Base-by-base conservation (phyloP, 2,113 vertebrate genomes). In the Ascaphus truei region DNA sequence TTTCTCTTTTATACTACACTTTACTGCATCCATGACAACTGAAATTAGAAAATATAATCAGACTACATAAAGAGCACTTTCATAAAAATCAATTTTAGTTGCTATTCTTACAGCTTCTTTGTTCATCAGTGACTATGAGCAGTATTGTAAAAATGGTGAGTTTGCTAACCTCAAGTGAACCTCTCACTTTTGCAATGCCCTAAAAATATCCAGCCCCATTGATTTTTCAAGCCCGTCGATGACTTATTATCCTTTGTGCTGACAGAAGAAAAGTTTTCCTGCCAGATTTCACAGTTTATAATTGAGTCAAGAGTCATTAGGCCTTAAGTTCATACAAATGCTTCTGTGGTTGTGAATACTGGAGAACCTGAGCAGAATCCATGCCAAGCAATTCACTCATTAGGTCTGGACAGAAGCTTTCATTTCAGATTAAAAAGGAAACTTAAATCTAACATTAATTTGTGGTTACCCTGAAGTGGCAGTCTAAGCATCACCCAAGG, bases 401-500 rank as follows among this genome's bases (percentile, higher is more conserved):
- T 60, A 61, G 10, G 30, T 51, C 27, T 36, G 9, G 43, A 41
- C 41, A 33, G 29, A 68, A 39, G 12, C 6, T 6, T 13, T 39
- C 48, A 31, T 22, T n/a, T 47, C 15, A 7, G 36, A 58, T 58
- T 48, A 10, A 15, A 18, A 43, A 30, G 53, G 5, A 48, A 59
- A 59, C 5, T n/a, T 68, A 23, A 22, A 45, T 33, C 45, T 26
- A 25, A 6, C 30, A n/a, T 59, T 48, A 48, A 52, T 71, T 51
- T 52, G 55, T 36, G n/a, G 22, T 37, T 60, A 22, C 52, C 41
- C 33, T 59, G 18, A 59, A 27, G 16, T 50, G 31, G 16, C 45
- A 50, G 30, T 36, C 41, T 68, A 26, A 36, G 41, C 22, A 58
- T 68, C 41, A 58, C 41, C 66, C 39, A 51, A 59, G 41, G 43